A percentile compares a stretch with the other conserved stretches of the same genome.
Conservation (phyloP, 2,113 vertebrate species). For the Potamarius usumacintae region DNA sequence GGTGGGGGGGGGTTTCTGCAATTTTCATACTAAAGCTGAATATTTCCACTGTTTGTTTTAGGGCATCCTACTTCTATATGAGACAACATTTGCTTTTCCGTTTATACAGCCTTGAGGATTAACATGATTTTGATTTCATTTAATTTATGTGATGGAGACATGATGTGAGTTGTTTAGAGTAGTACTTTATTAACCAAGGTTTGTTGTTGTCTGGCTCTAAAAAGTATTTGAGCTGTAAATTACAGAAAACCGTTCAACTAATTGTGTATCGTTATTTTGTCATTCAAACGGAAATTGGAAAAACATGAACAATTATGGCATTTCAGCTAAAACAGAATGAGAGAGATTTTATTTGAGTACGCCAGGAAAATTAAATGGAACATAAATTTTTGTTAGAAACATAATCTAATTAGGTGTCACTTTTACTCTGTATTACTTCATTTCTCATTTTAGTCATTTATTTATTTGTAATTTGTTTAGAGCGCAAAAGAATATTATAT, state of each 20-base stretch:
- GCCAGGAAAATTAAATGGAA: neutral
- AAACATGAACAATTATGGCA: neutral
- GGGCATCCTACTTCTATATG: neutral
- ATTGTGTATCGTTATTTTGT: neutral
- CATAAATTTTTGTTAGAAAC: neutral
- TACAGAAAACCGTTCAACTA: neutral
- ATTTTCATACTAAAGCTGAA: neutral
- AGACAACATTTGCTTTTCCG: neutral
- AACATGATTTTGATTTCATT: neutral
- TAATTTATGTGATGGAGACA: neutral
- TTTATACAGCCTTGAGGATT: neutral
- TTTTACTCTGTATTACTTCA: neutral
- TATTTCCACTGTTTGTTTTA: neutral
- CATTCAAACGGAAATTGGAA: neutral
- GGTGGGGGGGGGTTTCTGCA: neutral
- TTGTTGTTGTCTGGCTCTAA: neutral
- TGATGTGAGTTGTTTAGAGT: neutral
- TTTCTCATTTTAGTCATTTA: neutral
- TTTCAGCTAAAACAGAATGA: neutral
- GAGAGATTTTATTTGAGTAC: neutral
- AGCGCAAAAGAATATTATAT: conserved; percentile 24
- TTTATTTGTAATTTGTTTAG: neutral
- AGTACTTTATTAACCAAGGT: neutral
- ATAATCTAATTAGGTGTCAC: neutral
- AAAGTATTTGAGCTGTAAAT: neutral